Conservation (phyloP, 2,113 vertebrate genomes). For the Cinclus mexicanus region DNA sequence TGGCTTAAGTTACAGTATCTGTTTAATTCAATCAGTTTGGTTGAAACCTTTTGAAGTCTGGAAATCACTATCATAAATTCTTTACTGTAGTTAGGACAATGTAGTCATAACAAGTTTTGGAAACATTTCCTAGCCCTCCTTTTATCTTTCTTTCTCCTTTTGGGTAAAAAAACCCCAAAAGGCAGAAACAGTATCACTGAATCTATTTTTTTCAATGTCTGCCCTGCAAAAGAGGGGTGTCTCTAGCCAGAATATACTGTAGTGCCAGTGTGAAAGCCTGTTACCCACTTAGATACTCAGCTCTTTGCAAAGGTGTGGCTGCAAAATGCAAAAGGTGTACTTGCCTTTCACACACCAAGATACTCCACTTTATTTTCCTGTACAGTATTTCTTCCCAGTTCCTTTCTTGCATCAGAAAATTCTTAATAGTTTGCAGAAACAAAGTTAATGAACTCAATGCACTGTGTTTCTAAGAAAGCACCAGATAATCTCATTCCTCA, state of each 20-base stretch:
- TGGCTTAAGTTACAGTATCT: neutral
- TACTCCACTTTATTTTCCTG: neutral
- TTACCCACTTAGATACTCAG: neutral
- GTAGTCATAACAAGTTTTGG: neutral
- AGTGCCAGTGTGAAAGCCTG: neutral
- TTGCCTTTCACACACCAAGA: neutral
- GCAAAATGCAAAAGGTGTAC: fast-evolving
- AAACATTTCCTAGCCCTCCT: neutral
- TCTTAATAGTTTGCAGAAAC: neutral
- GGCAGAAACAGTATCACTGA: neutral
- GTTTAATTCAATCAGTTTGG: neutral
- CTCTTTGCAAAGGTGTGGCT: neutral
- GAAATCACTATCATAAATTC: neutral
- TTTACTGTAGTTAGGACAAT: neutral
- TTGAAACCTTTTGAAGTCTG: neutral
- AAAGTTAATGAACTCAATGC: neutral
- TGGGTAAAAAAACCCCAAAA: neutral
- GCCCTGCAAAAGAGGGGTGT: neutral
- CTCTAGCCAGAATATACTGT: neutral
- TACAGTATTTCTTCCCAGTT: neutral
- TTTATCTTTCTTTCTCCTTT: neutral
- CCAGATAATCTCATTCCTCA: neutral
- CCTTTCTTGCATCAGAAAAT: neutral
- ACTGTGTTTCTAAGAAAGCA: neutral
- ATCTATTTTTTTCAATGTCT: neutral